These are phyloP conservation scores for Phyllotreta cruciferae DNA, from an alignment of 2,888 invertebrate genomes.

Conservation along the genomic window DNA sequence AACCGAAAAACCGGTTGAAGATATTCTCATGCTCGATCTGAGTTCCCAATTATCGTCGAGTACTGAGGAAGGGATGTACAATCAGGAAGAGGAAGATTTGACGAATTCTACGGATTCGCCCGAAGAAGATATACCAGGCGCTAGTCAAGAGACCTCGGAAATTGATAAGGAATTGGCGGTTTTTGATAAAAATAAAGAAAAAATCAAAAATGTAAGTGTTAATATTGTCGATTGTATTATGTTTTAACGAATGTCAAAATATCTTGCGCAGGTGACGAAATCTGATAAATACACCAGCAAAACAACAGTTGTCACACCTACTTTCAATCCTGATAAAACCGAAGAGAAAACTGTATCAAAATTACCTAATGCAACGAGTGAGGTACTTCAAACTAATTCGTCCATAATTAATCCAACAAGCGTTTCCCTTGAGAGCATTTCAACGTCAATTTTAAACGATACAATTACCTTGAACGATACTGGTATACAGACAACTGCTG, in stretches of 20 bases:
- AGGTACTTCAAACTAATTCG: background rate
- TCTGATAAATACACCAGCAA: slow-evolving; percentile 51
- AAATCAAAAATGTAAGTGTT: slow-evolving; percentile 49
- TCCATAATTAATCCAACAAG: slow-evolving; percentile 28
- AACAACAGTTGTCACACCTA: slow-evolving; percentile 46
- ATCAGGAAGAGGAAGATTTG: slow-evolving; percentile 50
- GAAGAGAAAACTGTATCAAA: slow-evolving; percentile 25
- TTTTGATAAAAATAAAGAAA: slow-evolving; percentile 58
- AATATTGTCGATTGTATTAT: background rate
- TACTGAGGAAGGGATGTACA: slow-evolving; percentile 43
- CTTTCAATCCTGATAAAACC: slow-evolving; percentile 38
- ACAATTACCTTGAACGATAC: background rate
- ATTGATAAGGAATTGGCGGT: slow-evolving; percentile 49
- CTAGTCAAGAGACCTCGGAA: slow-evolving; percentile 44
- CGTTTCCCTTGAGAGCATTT: background rate
- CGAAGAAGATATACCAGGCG: slow-evolving; percentile 46
- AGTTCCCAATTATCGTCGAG: slow-evolving; percentile 52
- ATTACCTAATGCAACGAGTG: background rate
- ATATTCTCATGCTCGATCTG: slow-evolving; percentile 56
- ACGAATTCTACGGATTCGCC: slow-evolving; percentile 47
- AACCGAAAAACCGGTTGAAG: slow-evolving; percentile 55
- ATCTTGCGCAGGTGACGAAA: slow-evolving; percentile 42
- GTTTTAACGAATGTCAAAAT: background rate
- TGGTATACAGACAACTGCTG: background rate
- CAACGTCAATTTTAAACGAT: background rate